These are phyloP conservation scores for Lerista edwardsae DNA, from an alignment of 2,797 vertebrate species.

Conservation along the genomic window DNA sequence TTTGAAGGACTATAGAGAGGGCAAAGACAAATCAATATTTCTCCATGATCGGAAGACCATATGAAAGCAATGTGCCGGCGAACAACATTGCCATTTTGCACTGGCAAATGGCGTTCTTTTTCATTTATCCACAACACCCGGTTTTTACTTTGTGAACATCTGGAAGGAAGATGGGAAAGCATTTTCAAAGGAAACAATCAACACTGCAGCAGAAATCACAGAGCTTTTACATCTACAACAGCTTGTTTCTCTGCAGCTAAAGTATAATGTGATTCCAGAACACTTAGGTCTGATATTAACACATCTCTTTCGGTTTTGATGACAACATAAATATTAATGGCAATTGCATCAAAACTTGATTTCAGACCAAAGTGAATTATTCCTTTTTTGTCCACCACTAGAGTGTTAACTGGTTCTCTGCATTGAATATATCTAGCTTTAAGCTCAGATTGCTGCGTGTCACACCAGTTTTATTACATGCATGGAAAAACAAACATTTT, in stretches of 20 bases:
- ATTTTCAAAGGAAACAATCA: conserved; percentile 72
- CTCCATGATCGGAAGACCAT: conserved; percentile 49
- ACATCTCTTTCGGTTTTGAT: conserved; percentile 60
- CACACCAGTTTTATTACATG: conserved; percentile 42
- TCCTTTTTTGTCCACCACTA: conserved; percentile 46
- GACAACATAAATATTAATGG: conserved; percentile 70
- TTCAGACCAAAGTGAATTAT: conserved; percentile 53
- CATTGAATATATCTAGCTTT: conserved; percentile 42
- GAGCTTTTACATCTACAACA: conserved; percentile 65
- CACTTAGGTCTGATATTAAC: conserved; percentile 52
- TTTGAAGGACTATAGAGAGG: not conserved
- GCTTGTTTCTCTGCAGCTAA: conserved; percentile 57
- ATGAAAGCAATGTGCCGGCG: conserved; percentile 43
- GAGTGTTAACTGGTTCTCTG: conserved; percentile 29
- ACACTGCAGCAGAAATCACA: conserved; percentile 51
- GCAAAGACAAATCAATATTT: conserved; percentile 23
- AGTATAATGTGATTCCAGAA: conserved; percentile 45
- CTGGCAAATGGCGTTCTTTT: conserved; percentile 42
- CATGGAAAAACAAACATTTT: conserved; percentile 47
- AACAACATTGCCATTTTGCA: conserved; percentile 50
- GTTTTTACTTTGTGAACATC: conserved; percentile 68
- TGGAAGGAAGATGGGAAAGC: conserved; percentile 68
- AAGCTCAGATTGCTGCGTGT: conserved; percentile 45
- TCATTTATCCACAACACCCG: conserved; percentile 53
- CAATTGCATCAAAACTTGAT: conserved; percentile 64